Evolutionary conservation across 2,113 vertebrate genomes (phyloP).

Genomic region (Ptyas mucosa): DNA sequence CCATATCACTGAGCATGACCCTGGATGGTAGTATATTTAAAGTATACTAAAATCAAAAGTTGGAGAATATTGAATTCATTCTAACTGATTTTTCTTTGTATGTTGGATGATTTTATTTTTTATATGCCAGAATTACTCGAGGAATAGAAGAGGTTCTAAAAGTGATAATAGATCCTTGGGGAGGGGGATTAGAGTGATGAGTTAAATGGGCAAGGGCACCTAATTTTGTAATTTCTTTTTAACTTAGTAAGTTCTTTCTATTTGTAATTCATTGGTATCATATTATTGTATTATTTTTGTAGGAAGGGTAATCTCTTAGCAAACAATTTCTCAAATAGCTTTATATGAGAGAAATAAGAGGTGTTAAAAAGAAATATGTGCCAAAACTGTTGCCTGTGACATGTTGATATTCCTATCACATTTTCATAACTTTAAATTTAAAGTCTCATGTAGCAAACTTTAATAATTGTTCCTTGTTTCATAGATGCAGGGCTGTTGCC

Average conservation of each 20-base stretch:
- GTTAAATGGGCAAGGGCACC: neutral
- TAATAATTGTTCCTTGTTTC: neutral
- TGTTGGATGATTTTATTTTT: neutral
- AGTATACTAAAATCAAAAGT: neutral
- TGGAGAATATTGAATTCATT: neutral
- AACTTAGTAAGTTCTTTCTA: neutral
- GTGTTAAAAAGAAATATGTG: conserved; percentile 17
- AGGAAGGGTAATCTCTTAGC: conserved; percentile 29
- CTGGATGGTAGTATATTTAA: neutral
- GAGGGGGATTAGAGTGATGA: neutral
- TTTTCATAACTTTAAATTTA: neutral
- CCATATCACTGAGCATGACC: neutral
- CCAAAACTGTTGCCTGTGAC: conserved; percentile 12
- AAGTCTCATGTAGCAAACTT: neutral
- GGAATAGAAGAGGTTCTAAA: neutral
- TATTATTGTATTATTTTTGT: conserved; percentile 35
- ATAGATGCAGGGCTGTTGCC: neutral
- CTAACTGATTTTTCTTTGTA: neutral
- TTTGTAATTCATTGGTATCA: conserved; percentile 26
- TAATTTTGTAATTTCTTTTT: conserved; percentile 16
- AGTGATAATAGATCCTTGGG: neutral
- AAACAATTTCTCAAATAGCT: conserved; percentile 23
- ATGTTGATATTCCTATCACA: conserved; percentile 28
- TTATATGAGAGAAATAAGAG: neutral
- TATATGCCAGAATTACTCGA: neutral